Conservation (phyloP, 2,797 vertebrate genomes). For the Platyrinchus mystaceus region DNA sequence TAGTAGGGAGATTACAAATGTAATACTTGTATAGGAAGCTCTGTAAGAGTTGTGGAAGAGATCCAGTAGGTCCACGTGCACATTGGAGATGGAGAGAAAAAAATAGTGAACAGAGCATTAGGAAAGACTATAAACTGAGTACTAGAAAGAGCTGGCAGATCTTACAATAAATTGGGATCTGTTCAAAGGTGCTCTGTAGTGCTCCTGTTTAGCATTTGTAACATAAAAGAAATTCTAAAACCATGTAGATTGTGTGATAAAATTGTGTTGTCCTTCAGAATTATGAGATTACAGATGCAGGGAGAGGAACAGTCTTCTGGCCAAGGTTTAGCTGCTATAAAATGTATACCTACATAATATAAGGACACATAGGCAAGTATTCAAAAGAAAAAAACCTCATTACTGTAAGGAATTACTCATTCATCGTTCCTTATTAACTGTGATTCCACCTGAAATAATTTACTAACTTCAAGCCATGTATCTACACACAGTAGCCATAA, state of each 20-base stretch:
- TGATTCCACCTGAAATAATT: not conserved
- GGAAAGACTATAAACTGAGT: not conserved
- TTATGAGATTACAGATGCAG: not conserved
- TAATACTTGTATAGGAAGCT: not conserved
- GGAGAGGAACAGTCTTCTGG: not conserved
- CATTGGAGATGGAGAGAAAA: not conserved
- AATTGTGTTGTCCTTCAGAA: not conserved
- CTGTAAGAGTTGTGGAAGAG: not conserved
- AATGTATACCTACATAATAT: not conserved
- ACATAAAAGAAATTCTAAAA: not conserved
- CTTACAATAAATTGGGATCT: not conserved
- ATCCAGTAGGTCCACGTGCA: not conserved
- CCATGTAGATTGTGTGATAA: not conserved
- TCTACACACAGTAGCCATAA: not conserved
- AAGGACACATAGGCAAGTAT: not conserved
- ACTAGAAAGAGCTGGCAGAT: not conserved
- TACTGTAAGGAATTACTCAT: not conserved
- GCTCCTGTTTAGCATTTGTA: not conserved
- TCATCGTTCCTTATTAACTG: not conserved
- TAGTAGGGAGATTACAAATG: not conserved
- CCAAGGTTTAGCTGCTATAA: not conserved
- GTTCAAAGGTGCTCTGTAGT: not conserved
- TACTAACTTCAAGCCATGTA: not conserved
- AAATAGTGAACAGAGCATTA: rapidly evolving
- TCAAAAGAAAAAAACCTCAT: rapidly evolving